Evolutionary conservation across 2,113 vertebrate species (phyloP), one percentile per base, ranked within the genome.

Genomic region (Hyperopisus bebe): DNA sequence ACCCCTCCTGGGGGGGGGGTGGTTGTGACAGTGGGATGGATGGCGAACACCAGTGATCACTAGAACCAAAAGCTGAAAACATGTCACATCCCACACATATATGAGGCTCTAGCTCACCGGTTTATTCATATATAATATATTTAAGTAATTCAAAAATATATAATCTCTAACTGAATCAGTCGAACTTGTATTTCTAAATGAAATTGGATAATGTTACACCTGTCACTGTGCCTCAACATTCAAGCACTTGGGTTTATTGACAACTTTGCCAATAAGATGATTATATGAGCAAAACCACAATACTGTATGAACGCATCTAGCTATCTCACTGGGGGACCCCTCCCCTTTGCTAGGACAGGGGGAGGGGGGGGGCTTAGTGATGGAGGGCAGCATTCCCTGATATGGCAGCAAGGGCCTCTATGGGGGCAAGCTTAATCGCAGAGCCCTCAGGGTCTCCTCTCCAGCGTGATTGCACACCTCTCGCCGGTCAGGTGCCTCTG

Each of bases 401-500:
- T 44, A 66, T 44, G 17, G 55, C 31, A 55, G 17, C n/a, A 9
- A 80, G 44, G 47, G n/a, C 17, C 88, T n/a, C 17, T 27, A 46
- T 1, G 44, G 46, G 70, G 48, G 46, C n/a, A 80, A 48, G 88
- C 47, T 42, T 80, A 80, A 80, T 53, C 50, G 48, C 39, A 24
- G 47, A 19, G 31, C 88, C 50, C 27, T 0, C 35, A 17, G 88
- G 74, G 58, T 86, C 48, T 88, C 88, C 85, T 90, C 24, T 70
- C 88, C 48, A 89, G 58, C 74, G 8, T 90, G 91, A 92, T 92
- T 93, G 77, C 88, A 77, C 70, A 17, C 39, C 44, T 82, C 89
- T 90, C 89, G n/a, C 44, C 42, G 44, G 48, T 85, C 86, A 51
- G 74, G 87, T 74, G 88, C 88, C 48, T 70, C 48, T 80, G 89